Evolutionary conservation across 1,140 invertebrate genomes (phyloP).

Genomic region (Ephestia elutella): DNA sequence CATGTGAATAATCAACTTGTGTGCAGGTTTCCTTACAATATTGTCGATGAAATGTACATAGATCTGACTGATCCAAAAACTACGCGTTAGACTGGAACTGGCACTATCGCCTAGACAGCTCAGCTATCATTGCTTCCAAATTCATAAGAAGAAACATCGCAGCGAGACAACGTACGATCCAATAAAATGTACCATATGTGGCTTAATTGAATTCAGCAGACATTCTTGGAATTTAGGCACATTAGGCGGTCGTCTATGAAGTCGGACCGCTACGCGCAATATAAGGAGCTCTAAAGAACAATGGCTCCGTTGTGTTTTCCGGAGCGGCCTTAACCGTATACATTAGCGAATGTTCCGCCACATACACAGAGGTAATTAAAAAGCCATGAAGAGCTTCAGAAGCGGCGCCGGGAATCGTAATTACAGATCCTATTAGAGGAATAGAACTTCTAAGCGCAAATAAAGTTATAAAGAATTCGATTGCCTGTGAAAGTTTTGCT

Average conservation of each 20-base stretch:
- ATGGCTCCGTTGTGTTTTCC: slow-evolving; percentile 54
- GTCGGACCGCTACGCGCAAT: slow-evolving; percentile 55
- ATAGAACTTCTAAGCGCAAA: slow-evolving; percentile 15
- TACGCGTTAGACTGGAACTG: too few relatives aligned
- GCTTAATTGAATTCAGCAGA: slow-evolving; percentile 50
- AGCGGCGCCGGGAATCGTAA: slow-evolving; percentile 34
- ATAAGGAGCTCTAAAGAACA: slow-evolving; percentile 56
- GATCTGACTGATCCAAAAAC: too few relatives aligned
- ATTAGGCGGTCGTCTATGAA: slow-evolving; percentile 44
- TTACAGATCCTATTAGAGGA: slow-evolving; percentile 23
- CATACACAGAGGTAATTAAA: slow-evolving; percentile 59
- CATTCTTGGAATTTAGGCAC: slow-evolving; percentile 62
- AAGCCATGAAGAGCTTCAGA: slow-evolving; percentile 41
- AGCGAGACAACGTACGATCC: neutral
- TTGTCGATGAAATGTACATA: too few relatives aligned
- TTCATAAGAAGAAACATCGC: neutral
- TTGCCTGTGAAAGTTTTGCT: neutral
- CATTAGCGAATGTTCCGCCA: slow-evolving; percentile 60
- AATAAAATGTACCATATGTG: slow-evolving; percentile 27
- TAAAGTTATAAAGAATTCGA: slow-evolving; percentile 27
- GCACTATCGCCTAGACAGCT: too few relatives aligned
- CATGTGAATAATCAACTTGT: too few relatives aligned
- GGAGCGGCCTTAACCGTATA: slow-evolving; percentile 21
- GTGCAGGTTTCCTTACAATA: too few relatives aligned
- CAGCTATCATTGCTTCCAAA: too few relatives aligned